A percentile compares a stretch with the other conserved stretches of the same genome.
phyloP scores from a whole-genome alignment of 2,113 vertebrate genomes.

The Echinops telfairi region DNA sequence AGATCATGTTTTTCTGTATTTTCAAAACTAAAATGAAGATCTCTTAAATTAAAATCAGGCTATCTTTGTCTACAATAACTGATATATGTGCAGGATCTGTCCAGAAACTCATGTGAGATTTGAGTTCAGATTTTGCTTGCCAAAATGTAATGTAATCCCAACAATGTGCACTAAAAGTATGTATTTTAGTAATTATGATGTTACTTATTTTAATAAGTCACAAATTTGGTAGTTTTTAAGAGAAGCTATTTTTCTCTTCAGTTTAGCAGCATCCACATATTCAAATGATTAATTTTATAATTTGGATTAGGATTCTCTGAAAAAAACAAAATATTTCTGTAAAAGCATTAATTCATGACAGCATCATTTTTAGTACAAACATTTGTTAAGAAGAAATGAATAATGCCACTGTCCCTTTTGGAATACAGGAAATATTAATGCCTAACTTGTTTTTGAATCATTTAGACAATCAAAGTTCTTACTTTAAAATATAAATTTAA shows the following conservation, averaged over 20 bases:
- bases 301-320: not conserved
- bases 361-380: too few relatives aligned
- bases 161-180: not conserved
- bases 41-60: conserved; percentile 27
- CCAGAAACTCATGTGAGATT: not conserved
- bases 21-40: not conserved
- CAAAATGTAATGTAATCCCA: not conserved
- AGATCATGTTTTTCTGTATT: not conserved
- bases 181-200: not conserved
- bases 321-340: not conserved
- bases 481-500: too few relatives aligned
- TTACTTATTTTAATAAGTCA: not conserved
- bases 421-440: too few relatives aligned
- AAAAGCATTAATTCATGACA: not conserved
- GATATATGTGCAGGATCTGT: not conserved
- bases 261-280: not conserved
- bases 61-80: not conserved
- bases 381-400: too few relatives aligned
- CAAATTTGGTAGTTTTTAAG: not conserved
- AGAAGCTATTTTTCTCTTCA: not conserved
- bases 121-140: not conserved
- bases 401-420: too few relatives aligned
- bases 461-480: too few relatives aligned
- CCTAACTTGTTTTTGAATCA: too few relatives aligned
- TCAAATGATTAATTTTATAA: not conserved